A percentile compares a stretch with the other conserved stretches of the same genome.
Evolutionary conservation across 2,797 vertebrate species (phyloP).

Genomic region (Natrix natrix): DNA sequence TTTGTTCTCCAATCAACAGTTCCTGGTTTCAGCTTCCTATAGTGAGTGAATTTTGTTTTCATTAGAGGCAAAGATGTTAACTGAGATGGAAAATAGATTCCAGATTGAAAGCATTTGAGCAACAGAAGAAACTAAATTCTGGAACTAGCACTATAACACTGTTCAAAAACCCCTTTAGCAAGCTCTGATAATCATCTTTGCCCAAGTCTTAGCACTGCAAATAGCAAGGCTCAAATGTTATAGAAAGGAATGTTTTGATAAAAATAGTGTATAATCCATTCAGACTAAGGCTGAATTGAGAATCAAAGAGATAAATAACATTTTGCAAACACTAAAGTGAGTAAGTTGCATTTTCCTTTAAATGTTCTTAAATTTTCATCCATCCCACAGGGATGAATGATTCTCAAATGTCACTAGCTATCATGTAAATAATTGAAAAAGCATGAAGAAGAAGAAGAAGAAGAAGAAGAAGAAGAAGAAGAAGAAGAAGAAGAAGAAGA

Average conservation of each 20-base stretch:
- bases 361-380: neutral
- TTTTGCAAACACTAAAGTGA: neutral
- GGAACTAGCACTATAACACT: neutral
- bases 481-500: neutral
- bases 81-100: neutral
- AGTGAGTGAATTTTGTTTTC: neutral
- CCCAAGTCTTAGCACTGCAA: neutral
- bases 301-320: neutral
- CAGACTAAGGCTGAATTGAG: neutral
- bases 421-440: neutral
- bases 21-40: neutral
- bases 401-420: neutral
- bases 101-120: neutral
- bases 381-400: neutral
- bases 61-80: neutral
- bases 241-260: fast-evolving
- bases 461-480: neutral
- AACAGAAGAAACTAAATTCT: neutral
- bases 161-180: neutral
- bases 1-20: neutral
- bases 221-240: neutral
- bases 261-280: neutral
- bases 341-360: neutral
- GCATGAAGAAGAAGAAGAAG: neutral
- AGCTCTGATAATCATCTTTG: neutral